Conservation (phyloP, 1,140 invertebrate genomes). For the Fopius arisanus region DNA sequence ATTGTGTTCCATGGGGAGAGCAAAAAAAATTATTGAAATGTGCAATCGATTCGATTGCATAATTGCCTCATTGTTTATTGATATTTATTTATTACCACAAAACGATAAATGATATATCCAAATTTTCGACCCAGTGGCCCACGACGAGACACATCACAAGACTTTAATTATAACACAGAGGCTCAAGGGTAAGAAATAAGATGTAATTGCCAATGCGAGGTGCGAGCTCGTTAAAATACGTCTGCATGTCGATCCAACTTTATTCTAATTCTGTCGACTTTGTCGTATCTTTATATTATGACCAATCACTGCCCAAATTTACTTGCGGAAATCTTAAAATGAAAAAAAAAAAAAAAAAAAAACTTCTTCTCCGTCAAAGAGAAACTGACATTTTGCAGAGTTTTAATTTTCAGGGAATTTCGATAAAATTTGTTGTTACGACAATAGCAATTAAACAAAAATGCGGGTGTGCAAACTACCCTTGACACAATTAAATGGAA, state of each 20-base stretch:
- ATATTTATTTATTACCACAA: not conserved
- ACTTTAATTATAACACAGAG: constrained; percentile 46
- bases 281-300: constrained; percentile 15
- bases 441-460: not conserved
- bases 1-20: too few species aligned
- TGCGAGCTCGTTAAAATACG: constrained; percentile 16
- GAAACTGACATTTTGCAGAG: too few species aligned
- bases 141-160: constrained; percentile 23
- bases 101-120: constrained; percentile 3
- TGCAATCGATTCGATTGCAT: too few species aligned
- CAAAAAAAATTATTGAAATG: too few species aligned
- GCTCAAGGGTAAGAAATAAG: constrained; percentile 39
- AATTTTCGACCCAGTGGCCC: constrained; percentile 7
- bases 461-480: not conserved
- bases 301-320: constrained; percentile 12
- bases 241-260: constrained; percentile 23
- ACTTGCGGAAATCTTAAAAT: constrained; percentile 8
- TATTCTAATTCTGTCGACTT: constrained; percentile 31
- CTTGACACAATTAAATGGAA: not conserved
- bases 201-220: constrained; percentile 35
- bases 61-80: too few species aligned
- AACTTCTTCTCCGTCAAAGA: too few species aligned
- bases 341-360: too few species aligned
- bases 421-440: not conserved
- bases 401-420: too few species aligned